A percentile compares a stretch with the other conserved stretches of the same genome.
These are phyloP conservation scores for Halcyon badia DNA, from an alignment of 2,797 vertebrate species.

Conservation along the genomic window DNA sequence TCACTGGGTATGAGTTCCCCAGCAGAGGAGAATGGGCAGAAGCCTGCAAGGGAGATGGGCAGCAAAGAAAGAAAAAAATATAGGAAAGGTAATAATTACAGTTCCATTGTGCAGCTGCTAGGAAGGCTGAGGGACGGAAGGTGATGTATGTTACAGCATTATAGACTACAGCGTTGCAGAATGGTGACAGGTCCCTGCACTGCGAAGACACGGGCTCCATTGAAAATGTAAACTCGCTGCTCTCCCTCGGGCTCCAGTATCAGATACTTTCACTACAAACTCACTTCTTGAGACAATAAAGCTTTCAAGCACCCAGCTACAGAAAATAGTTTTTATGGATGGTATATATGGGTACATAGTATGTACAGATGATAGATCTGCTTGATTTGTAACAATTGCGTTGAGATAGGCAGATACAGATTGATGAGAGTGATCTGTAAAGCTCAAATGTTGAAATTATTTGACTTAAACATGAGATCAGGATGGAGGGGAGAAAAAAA, in stretches of 20 bases:
- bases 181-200: neutral
- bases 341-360: fast-evolving
- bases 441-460: neutral
- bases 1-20: neutral
- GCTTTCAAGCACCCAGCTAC: neutral
- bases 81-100: neutral
- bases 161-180: neutral
- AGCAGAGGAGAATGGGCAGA: neutral
- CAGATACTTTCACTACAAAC: neutral
- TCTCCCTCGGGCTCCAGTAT: neutral
- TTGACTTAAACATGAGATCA: neutral
- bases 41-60: fast-evolving
- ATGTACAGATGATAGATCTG: neutral
- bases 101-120: neutral
- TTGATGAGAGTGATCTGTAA: neutral
- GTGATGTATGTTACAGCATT: neutral
- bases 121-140: neutral
- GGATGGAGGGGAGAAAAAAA: neutral
- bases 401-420: neutral
- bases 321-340: neutral
- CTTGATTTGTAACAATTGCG: neutral
- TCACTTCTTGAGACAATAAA: neutral
- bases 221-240: neutral
- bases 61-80: neutral
- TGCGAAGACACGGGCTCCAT: neutral